Evolutionary conservation across 2,113 vertebrate species (phyloP).

Genomic region (Paracanthobrama guichenoti): DNA sequence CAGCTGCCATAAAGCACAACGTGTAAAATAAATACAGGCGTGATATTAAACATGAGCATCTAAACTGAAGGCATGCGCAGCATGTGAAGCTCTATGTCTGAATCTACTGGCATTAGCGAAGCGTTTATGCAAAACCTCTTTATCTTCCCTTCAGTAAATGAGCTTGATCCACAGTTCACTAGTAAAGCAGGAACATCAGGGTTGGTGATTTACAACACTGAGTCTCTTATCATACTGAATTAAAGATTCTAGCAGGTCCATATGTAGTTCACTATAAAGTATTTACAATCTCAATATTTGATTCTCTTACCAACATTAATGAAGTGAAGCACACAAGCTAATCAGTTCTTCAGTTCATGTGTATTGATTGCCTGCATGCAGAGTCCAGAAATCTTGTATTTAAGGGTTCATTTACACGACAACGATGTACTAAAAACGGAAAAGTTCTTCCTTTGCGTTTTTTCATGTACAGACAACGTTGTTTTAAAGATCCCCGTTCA

Average conservation of each 20-base stretch:
- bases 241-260: not conserved
- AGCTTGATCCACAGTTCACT: not conserved
- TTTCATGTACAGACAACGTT: too few relatives aligned
- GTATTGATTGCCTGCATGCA: not conserved
- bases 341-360: not conserved
- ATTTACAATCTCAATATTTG: constrained; percentile 3
- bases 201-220: too few relatives aligned
- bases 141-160: not conserved
- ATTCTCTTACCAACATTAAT: not conserved
- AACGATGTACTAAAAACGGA: too few relatives aligned
- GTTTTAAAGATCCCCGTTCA: too few relatives aligned
- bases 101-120: constrained; percentile 55
- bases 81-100: constrained; percentile 72
- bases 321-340: not conserved
- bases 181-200: not conserved
- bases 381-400: not conserved
- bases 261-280: constrained; percentile 1
- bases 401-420: not conserved
- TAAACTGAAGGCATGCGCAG: constrained; percentile 67
- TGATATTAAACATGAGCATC: constrained; percentile 82
- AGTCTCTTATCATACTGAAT: not conserved
- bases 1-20: constrained; percentile 81
- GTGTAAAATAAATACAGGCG: constrained; percentile 87
- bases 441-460: too few relatives aligned
- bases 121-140: not conserved